Percentiles rank a stretch among this genome's conserved stretches.
phyloP scores from a whole-genome alignment of 53 echinoderm and acorn worm species.

The Echinarachnius parma region DNA sequence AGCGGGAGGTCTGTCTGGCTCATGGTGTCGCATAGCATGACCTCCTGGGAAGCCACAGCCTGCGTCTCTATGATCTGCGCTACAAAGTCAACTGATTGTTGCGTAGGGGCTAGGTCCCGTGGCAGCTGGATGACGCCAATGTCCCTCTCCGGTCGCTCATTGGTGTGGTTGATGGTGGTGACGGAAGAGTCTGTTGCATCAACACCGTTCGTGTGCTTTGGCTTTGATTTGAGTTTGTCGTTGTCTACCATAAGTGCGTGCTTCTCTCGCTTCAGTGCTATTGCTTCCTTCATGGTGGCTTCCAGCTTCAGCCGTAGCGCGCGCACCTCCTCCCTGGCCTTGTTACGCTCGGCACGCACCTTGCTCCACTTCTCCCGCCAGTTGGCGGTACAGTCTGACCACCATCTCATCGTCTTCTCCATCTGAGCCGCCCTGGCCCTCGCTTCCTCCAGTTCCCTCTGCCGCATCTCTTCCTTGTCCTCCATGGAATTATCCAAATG shows the following conservation, averaged over 20 bases:
- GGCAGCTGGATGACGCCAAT: slow-evolving; percentile 31
- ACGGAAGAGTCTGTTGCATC: slow-evolving; percentile 34
- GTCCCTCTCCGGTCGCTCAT: slow-evolving; percentile 66
- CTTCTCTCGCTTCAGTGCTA: slow-evolving; percentile 78
- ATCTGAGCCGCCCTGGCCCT: slow-evolving; percentile 93
- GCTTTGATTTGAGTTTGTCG: slow-evolving; percentile 48
- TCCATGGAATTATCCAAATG: slow-evolving; percentile 52
- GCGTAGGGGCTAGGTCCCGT: slow-evolving; percentile 5
- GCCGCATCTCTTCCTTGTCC: slow-evolving; percentile 82
- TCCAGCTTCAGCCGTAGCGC: slow-evolving; percentile 85
- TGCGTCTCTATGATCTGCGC: slow-evolving; percentile 35
- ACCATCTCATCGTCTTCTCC: slow-evolving; percentile 99
- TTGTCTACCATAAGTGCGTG: slow-evolving; percentile 70
- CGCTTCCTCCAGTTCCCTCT: slow-evolving; percentile 86
- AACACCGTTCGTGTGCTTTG: slow-evolving; percentile 45
- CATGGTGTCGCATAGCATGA: slow-evolving; percentile 39
- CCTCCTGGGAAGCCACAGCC: not conserved
- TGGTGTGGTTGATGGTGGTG: slow-evolving; percentile 33
- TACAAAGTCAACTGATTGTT: slow-evolving; percentile 53
- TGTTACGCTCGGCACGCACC: slow-evolving; percentile 90
- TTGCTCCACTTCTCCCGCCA: slow-evolving; percentile 99
- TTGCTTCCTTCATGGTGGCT: slow-evolving; percentile 77
- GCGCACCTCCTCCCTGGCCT: slow-evolving; percentile 81
- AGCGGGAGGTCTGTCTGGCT: slow-evolving; percentile 42
- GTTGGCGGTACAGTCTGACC: slow-evolving; percentile 98